These are phyloP conservation scores for Orussus abietinus DNA, from an alignment of 1,140 invertebrate species.

Conservation along the genomic window DNA sequence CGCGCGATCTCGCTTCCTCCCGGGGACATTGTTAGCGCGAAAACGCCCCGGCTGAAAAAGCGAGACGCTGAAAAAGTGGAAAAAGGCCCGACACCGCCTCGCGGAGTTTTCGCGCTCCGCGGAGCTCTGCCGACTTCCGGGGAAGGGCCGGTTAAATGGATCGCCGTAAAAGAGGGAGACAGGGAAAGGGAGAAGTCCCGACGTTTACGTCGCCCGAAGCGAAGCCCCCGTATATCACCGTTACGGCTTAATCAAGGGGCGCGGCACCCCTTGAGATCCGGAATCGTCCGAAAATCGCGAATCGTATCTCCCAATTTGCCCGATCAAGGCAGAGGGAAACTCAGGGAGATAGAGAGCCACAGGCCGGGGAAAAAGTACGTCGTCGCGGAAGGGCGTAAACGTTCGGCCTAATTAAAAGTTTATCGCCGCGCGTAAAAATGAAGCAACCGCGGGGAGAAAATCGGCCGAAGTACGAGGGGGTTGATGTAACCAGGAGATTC, in stretches of 20 bases:
- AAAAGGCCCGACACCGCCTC: too few relatives aligned
- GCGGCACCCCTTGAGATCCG: slow-evolving; percentile 30
- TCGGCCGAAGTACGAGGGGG: not conserved
- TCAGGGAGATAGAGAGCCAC: too few relatives aligned
- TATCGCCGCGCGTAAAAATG: not conserved
- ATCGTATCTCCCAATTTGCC: slow-evolving; percentile 34
- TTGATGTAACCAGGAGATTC: not conserved
- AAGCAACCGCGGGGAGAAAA: not conserved
- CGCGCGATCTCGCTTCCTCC: too few relatives aligned
- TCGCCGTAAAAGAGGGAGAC: not conserved
- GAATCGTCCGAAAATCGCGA: slow-evolving; percentile 30
- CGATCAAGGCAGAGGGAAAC: too few relatives aligned
- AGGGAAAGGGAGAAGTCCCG: slow-evolving; percentile 17
- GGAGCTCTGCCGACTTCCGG: too few relatives aligned
- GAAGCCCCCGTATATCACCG: slow-evolving; percentile 22
- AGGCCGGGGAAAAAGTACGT: not conserved
- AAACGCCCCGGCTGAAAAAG: too few relatives aligned
- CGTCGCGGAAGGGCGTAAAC: too few relatives aligned
- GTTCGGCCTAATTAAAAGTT: slow-evolving; percentile 1
- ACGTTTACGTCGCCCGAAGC: slow-evolving; percentile 9
- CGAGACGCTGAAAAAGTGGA: too few relatives aligned
- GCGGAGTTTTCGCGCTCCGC: too few relatives aligned
- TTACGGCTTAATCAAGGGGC: slow-evolving; percentile 38
- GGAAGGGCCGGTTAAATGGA: not conserved
- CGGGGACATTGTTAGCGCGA: too few relatives aligned